Conservation (phyloP, 2,797 vertebrate genomes). For the Acipenser ruthenus region DNA sequence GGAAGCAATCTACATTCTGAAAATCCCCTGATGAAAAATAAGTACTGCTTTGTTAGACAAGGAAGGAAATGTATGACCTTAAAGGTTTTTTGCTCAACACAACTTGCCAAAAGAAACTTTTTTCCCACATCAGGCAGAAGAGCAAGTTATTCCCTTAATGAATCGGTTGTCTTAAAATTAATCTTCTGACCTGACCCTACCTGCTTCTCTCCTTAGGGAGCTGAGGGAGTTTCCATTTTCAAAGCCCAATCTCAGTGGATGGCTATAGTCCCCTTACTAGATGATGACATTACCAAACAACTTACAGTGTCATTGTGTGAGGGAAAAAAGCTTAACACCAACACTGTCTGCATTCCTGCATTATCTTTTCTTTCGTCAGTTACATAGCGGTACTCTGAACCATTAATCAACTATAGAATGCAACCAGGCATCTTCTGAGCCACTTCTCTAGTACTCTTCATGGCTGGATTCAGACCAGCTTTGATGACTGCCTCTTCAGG, state of each 20-base stretch:
- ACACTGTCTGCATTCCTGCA: too few relatives aligned
- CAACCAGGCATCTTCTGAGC: too few relatives aligned
- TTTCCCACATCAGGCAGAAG: conserved; percentile 23
- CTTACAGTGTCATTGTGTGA: too few relatives aligned
- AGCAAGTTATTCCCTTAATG: conserved; percentile 17
- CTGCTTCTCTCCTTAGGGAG: background rate
- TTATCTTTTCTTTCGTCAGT: too few relatives aligned
- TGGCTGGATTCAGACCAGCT: too few relatives aligned
- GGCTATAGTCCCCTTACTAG: too few relatives aligned
- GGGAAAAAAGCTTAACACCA: too few relatives aligned
- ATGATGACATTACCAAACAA: too few relatives aligned
- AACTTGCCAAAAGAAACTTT: conserved; percentile 21
- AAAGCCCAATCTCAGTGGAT: background rate
- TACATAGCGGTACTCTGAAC: too few relatives aligned
- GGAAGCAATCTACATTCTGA: conserved; percentile 6
- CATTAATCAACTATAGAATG: too few relatives aligned
- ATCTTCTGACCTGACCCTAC: conserved; percentile 11
- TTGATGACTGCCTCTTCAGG: too few relatives aligned
- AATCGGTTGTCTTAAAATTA: conserved; percentile 12
- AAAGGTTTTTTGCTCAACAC: conserved; percentile 9
- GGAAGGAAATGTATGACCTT: conserved; percentile 7
- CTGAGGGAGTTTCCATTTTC: background rate
- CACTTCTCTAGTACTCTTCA: too few relatives aligned
- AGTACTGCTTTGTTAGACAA: conserved; percentile 18
- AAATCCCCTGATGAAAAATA: conserved; percentile 15